A percentile compares a stretch with the other conserved stretches of the same genome.
Evolutionary conservation across 2,888 invertebrate species (phyloP).

Genomic region (Stramonita haemastoma): DNA sequence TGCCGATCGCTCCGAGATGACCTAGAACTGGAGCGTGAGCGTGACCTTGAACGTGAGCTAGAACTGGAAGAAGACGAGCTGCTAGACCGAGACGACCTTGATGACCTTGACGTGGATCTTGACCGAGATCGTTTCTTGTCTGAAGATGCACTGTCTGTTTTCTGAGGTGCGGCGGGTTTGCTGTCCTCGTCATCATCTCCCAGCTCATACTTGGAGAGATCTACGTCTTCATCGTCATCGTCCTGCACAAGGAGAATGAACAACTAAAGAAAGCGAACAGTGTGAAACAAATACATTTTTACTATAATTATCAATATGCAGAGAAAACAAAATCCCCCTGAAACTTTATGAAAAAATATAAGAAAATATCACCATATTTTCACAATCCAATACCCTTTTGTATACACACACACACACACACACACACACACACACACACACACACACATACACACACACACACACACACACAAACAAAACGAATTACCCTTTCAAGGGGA

Average conservation of each 20-base stretch:
- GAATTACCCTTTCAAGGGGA: no score
- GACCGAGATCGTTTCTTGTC: slow-evolving; percentile 52
- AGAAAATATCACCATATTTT: no score
- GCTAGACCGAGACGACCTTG: slow-evolving; percentile 56
- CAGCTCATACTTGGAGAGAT: slow-evolving; percentile 88
- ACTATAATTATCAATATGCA: neutral
- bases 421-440: no score
- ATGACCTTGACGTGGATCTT: slow-evolving; percentile 56
- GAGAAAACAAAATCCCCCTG: neutral
- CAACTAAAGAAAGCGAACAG: neutral
- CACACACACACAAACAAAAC: no score
- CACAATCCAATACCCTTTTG: no score
- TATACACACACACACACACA: no score
- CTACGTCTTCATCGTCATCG: slow-evolving; percentile 80
- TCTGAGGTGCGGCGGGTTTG: slow-evolving; percentile 44
- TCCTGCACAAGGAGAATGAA: slow-evolving; percentile 48
- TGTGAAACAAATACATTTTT: neutral
- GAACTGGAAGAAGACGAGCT: slow-evolving; percentile 56
- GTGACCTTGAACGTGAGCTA: slow-evolving; percentile 55
- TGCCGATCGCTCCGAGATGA: slow-evolving; percentile 51
- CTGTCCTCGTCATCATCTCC: slow-evolving; percentile 83
- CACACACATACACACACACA: no score
- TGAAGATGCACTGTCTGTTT: slow-evolving; percentile 22
- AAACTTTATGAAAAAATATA: no score
- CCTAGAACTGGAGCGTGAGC: slow-evolving; percentile 52